These are phyloP conservation scores for Pardalotus punctatus DNA, from an alignment of 2,113 vertebrate species.

Conservation along the genomic window DNA sequence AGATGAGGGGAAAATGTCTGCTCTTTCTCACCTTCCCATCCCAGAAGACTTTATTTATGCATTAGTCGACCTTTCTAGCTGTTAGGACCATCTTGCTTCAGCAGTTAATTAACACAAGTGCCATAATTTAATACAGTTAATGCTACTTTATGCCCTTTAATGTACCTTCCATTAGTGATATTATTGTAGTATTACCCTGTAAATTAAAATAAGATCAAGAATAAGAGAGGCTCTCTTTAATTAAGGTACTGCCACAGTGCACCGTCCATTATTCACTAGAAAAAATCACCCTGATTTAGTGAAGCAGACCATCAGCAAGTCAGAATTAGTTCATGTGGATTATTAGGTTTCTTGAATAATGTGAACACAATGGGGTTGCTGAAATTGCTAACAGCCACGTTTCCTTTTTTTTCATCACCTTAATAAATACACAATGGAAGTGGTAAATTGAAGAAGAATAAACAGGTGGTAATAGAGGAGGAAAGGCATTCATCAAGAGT, in stretches of 20 bases:
- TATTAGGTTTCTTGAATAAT: conserved; percentile 75
- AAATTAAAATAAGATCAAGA: conserved; percentile 82
- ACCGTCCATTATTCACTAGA: conserved; percentile 74
- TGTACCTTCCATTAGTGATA: conserved; percentile 81
- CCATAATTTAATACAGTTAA: conserved; percentile 86
- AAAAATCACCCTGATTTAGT: conserved; percentile 81
- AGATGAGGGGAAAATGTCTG: conserved; percentile 1
- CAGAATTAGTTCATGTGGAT: conserved; percentile 70
- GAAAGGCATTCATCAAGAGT: neutral
- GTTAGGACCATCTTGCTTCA: conserved; percentile 80
- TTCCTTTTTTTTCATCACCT: conserved; percentile 47
- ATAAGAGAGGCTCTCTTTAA: conserved; percentile 79
- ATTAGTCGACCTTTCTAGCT: conserved; percentile 75
- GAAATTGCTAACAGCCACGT: conserved; percentile 49
- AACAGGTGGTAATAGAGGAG: conserved; percentile 19
- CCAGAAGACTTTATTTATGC: conserved; percentile 74
- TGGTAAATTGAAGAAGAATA: conserved; percentile 41
- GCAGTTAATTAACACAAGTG: conserved; percentile 86
- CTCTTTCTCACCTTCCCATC: conserved; percentile 16
- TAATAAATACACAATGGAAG: conserved; percentile 56
- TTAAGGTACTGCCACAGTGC: conserved; percentile 80
- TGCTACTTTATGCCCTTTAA: conserved; percentile 82
- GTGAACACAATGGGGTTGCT: conserved; percentile 40
- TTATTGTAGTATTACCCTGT: conserved; percentile 82
- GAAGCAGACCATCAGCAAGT: conserved; percentile 71